Percentiles rank a stretch among this genome's conserved stretches.
phyloP scores from a whole-genome alignment of 2,888 invertebrate species.

The Metacarcinus magister region DNA sequence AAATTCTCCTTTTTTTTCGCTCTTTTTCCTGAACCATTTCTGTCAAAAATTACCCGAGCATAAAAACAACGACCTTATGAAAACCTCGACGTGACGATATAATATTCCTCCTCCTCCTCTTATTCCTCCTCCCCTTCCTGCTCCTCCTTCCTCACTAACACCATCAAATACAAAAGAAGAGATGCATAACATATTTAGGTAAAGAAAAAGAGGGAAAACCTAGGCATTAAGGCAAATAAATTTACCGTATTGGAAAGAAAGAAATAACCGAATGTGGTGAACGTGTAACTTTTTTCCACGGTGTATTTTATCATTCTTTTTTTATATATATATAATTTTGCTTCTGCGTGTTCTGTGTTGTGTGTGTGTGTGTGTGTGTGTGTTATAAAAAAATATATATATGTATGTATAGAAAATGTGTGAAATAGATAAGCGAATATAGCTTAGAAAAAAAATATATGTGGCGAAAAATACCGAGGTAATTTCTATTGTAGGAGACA shows the following conservation, averaged over 20 bases:
- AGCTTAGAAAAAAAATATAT: neutral
- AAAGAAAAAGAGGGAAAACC: too few relatives aligned
- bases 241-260: too few relatives aligned
- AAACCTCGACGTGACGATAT: neutral
- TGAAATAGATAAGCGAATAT: neutral
- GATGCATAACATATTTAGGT: too few relatives aligned
- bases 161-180: too few relatives aligned
- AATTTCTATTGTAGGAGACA: neutral
- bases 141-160: neutral
- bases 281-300: neutral
- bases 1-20: neutral
- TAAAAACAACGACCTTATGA: neutral
- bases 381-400: neutral
- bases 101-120: neutral
- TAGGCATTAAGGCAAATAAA: too few relatives aligned
- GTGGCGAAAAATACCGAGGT: neutral
- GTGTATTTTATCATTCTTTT: neutral
- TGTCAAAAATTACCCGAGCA: neutral
- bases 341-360: neutral
- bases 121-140: neutral
- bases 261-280: neutral
- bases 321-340: neutral
- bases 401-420: neutral
- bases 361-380: slow-evolving; percentile 5
- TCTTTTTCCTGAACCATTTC: neutral